Conservation (phyloP, 2,888 invertebrate genomes). For the Acanthosepion pharaonis region DNA sequence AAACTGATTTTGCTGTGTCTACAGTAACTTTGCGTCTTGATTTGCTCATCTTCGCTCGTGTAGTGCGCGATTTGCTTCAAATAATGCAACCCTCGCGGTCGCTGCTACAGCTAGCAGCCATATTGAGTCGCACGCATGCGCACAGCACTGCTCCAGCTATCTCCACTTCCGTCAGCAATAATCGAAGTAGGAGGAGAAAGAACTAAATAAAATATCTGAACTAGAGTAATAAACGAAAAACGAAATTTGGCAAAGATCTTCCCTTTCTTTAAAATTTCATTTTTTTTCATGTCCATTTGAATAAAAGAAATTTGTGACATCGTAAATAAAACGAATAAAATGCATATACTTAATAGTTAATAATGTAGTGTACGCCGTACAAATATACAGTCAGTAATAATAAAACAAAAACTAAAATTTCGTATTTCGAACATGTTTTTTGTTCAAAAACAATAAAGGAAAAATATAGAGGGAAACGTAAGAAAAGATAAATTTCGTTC, state of each 20-base stretch:
- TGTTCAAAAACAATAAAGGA: neutral
- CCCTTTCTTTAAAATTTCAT: neutral
- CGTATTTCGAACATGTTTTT: no score
- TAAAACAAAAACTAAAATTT: neutral
- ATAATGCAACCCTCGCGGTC: conserved; percentile 34
- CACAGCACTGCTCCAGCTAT: neutral
- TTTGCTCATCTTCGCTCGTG: conserved; percentile 62
- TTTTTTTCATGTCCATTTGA: neutral
- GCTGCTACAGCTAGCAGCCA: conserved; percentile 38
- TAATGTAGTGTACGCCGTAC: neutral
- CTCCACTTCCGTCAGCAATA: conserved; percentile 8
- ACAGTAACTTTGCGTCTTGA: conserved; percentile 68
- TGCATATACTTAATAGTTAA: neutral
- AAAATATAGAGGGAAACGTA: neutral
- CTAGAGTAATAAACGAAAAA: neutral
- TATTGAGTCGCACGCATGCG: conserved; percentile 40
- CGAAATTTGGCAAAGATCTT: neutral
- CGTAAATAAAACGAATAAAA: no score
- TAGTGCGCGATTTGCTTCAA: neutral
- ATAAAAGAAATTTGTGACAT: no score
- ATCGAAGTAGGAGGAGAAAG: neutral
- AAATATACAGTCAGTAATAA: neutral
- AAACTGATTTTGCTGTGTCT: conserved; percentile 60
- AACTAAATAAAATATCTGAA: neutral
- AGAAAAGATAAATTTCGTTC: no score